A percentile compares a stretch with the other conserved stretches of the same genome.
Conservation (phyloP, 2,113 vertebrate genomes). For the Neofelis nebulosa region DNA sequence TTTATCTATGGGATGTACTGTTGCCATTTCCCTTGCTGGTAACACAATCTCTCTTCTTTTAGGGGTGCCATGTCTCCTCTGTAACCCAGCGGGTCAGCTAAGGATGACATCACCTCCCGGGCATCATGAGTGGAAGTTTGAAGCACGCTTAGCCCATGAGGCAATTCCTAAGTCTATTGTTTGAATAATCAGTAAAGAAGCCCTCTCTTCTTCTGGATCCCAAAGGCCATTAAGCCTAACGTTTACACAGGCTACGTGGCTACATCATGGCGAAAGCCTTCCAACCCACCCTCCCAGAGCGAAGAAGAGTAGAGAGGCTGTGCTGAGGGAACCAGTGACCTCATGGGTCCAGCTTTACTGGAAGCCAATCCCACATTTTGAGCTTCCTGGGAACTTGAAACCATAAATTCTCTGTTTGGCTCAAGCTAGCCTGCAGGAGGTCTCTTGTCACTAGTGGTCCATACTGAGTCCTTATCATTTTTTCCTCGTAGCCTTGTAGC, state of each 20-base stretch:
- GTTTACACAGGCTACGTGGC: background rate
- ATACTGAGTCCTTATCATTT: background rate
- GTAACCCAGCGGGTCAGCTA: background rate
- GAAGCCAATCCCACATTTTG: background rate
- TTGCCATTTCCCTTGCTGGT: background rate
- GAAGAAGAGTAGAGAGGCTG: background rate
- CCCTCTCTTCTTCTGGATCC: background rate
- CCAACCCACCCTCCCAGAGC: background rate
- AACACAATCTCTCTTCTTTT: background rate
- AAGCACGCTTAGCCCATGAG: background rate
- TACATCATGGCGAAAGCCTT: background rate
- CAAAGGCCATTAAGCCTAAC: background rate
- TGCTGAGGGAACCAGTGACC: background rate
- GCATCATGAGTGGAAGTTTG: accelerated
- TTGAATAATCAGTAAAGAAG: background rate
- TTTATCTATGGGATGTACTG: background rate
- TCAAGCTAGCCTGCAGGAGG: background rate
- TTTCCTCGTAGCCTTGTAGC: background rate
- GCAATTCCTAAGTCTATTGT: background rate
- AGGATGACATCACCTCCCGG: background rate
- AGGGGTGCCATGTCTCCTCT: background rate
- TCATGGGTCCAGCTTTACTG: background rate
- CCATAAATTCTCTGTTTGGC: background rate
- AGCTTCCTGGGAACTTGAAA: background rate
- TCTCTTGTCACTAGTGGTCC: background rate